Conservation (phyloP, 1,140 invertebrate species). For the Drosophila asahinai region DNA sequence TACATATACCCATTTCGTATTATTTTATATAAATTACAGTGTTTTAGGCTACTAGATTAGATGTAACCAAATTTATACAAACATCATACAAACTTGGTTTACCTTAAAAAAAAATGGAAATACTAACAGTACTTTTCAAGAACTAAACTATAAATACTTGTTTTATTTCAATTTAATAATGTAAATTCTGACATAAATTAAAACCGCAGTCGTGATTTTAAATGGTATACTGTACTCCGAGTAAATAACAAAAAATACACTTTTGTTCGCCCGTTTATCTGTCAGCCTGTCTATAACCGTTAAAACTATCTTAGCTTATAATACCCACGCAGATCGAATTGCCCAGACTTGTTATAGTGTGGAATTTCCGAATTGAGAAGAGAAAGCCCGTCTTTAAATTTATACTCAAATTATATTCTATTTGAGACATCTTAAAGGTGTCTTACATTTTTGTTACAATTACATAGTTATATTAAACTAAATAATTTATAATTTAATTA, state of each 20-base stretch:
- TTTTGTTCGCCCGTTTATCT: not conserved
- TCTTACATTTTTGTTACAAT: too few species aligned
- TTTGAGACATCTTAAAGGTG: too few species aligned
- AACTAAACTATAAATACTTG: constrained; percentile 1
- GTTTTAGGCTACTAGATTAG: not conserved
- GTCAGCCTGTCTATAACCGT: too few species aligned
- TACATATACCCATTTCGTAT: constrained; percentile 13
- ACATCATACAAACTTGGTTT: not conserved
- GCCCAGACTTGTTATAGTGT: too few species aligned
- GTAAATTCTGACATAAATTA: not conserved
- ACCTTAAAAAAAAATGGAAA: not conserved
- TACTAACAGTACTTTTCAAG: not conserved
- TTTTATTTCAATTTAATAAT: not conserved
- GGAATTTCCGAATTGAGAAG: too few species aligned
- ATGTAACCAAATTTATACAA: not conserved
- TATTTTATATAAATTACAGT: constrained; percentile 6
- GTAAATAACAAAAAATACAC: not conserved
- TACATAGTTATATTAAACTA: too few species aligned
- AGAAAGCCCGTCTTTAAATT: too few species aligned
- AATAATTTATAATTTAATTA: too few species aligned
- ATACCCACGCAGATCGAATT: too few species aligned
- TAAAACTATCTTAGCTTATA: too few species aligned
- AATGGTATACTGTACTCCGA: not conserved
- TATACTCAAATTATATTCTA: too few species aligned
- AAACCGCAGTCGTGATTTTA: not conserved